These are phyloP conservation scores for Ictalurus punctatus DNA, from an alignment of 2,113 vertebrate genomes.

Conservation along the genomic window DNA sequence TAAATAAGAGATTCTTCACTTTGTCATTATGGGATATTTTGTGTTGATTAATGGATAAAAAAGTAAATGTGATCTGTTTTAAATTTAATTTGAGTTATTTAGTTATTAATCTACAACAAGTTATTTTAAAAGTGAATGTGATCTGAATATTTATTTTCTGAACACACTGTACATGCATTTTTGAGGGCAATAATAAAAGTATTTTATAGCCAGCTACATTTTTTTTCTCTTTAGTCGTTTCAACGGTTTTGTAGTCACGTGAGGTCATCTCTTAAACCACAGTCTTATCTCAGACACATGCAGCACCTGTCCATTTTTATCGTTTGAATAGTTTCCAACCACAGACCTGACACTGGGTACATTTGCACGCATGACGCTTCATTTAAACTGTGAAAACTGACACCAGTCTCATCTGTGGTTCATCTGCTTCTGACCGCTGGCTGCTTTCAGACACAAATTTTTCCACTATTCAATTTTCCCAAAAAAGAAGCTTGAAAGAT, in stretches of 20 bases:
- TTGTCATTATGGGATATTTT: too few relatives aligned
- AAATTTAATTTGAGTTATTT: too few relatives aligned
- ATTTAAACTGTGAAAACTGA: not conserved
- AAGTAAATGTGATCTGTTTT: too few relatives aligned
- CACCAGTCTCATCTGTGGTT: not conserved
- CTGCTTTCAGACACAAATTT: not conserved
- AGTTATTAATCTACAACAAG: too few relatives aligned
- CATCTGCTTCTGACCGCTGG: not conserved
- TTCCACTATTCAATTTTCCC: too few relatives aligned
- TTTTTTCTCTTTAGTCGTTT: not conserved
- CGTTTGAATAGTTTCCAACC: not conserved
- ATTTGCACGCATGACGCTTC: not conserved
- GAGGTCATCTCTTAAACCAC: not conserved
- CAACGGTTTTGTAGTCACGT: not conserved
- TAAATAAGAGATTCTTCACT: too few relatives aligned
- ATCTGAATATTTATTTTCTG: not conserved
- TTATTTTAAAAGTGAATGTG: not conserved
- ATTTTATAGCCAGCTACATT: not conserved
- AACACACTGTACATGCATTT: not conserved
- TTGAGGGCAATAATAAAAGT: not conserved
- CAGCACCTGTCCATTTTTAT: not conserved
- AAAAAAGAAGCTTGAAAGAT: too few relatives aligned
- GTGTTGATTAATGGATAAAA: too few relatives aligned
- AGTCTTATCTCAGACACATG: not conserved
- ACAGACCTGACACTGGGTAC: not conserved